Evolutionary conservation across 2,113 vertebrate genomes (phyloP).

Genomic region (Aleadryas rufinucha): DNA sequence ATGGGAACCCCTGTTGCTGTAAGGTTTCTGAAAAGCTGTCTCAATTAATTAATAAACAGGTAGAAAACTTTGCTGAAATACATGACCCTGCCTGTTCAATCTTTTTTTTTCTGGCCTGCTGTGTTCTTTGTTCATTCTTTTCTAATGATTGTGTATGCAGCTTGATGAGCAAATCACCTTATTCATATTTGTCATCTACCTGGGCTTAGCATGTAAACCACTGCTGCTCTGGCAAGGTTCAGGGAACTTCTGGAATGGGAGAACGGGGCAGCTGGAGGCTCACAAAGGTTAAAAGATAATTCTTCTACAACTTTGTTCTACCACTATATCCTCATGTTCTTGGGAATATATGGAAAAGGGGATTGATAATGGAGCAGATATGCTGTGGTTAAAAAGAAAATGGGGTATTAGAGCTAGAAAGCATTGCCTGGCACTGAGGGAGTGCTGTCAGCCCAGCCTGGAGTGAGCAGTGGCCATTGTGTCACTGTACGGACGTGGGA

Average conservation of each 20-base stretch:
- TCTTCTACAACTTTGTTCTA: not conserved
- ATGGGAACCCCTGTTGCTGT: not conserved
- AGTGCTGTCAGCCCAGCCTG: not conserved
- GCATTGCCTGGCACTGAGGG: not conserved
- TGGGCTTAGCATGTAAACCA: not conserved
- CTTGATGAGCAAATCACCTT: not conserved
- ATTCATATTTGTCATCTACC: not conserved
- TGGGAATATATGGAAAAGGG: not conserved
- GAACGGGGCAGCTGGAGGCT: not conserved
- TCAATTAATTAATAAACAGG: not conserved
- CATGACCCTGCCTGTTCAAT: not conserved
- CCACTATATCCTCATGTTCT: not conserved
- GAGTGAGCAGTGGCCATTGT: not conserved
- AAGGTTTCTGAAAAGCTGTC: not conserved
- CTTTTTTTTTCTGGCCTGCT: not conserved
- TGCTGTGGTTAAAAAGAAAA: not conserved
- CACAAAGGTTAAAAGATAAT: not conserved
- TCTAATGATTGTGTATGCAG: not conserved
- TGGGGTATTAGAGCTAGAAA: not conserved
- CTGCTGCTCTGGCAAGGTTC: not conserved
- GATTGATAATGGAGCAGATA: not conserved
- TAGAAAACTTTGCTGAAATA: not conserved
- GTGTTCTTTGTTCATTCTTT: not conserved
- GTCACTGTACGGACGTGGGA: not conserved
- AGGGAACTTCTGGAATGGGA: not conserved